Evolutionary conservation across 2,113 vertebrate genomes (phyloP).

Genomic region (Opisthocomus hoazin): DNA sequence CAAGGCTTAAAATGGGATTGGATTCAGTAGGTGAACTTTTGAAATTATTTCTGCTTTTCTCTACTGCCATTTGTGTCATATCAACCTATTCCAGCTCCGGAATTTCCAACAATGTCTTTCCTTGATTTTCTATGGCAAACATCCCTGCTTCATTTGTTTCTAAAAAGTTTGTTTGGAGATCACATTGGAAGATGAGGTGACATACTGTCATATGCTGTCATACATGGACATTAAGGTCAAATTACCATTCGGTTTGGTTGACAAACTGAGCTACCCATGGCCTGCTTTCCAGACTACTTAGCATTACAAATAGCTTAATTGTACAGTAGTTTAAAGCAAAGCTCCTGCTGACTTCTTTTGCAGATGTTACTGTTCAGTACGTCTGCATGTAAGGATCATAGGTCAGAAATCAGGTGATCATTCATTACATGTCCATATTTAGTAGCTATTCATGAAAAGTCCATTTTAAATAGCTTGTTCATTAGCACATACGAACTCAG

Average conservation of each 20-base stretch:
- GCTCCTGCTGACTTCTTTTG: background rate
- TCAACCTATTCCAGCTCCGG: background rate
- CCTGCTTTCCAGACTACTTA: background rate
- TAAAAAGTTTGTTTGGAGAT: background rate
- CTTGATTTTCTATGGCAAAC: background rate
- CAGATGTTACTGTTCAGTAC: background rate
- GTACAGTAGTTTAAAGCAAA: background rate
- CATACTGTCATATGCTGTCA: background rate
- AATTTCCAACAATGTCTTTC: background rate
- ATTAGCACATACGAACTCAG: background rate
- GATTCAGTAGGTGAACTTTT: background rate
- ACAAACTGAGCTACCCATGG: background rate
- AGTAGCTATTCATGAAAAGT: background rate
- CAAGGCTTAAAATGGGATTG: background rate
- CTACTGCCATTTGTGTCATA: background rate
- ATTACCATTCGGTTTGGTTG: background rate
- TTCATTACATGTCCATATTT: background rate
- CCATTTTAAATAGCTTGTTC: background rate
- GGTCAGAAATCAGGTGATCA: background rate
- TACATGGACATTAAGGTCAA: background rate
- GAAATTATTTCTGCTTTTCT: background rate
- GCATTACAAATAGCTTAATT: background rate
- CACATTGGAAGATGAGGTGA: background rate
- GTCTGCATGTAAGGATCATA: accelerated
- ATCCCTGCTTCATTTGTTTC: background rate